Percentiles rank a stretch among this genome's conserved stretches.
Conservation (phyloP, 1,140 invertebrate genomes). For the Drusus annulatus region DNA sequence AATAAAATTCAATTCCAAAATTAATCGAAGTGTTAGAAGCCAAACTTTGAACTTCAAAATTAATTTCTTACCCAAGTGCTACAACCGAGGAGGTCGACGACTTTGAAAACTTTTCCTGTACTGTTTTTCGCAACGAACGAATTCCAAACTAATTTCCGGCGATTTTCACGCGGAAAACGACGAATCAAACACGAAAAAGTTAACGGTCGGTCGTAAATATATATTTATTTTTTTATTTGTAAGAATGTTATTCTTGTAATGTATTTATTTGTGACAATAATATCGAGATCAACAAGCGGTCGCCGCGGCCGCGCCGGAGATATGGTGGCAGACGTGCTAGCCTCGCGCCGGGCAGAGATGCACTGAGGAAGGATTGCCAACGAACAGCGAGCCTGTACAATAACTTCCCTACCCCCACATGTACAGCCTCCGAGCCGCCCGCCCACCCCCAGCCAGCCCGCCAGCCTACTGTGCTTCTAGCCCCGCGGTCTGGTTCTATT, state of each 20-base stretch:
- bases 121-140: not conserved
- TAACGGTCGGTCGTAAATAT: too few relatives aligned
- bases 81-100: not conserved
- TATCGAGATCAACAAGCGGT: constrained; percentile 55
- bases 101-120: constrained; percentile 5
- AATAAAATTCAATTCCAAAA: too few relatives aligned
- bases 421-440: not conserved
- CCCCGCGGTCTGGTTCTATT: not conserved
- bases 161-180: too few relatives aligned
- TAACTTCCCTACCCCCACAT: constrained; percentile 28
- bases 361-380: constrained; percentile 42
- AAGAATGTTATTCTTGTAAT: not conserved
- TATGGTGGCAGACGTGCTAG: constrained; percentile 45
- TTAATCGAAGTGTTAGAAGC: not conserved
- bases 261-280: not conserved
- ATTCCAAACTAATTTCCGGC: too few relatives aligned
- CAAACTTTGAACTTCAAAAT: constrained; percentile 7
- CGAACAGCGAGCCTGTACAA: not conserved
- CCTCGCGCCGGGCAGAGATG: constrained; percentile 50
- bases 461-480: not conserved
- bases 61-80: constrained; percentile 30
- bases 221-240: not conserved
- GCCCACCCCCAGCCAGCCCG: not conserved
- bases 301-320: constrained; percentile 23
- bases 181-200: too few relatives aligned